These are phyloP conservation scores for Thaumetopoea pityocampa DNA, from an alignment of 1,140 invertebrate genomes.

Conservation along the genomic window DNA sequence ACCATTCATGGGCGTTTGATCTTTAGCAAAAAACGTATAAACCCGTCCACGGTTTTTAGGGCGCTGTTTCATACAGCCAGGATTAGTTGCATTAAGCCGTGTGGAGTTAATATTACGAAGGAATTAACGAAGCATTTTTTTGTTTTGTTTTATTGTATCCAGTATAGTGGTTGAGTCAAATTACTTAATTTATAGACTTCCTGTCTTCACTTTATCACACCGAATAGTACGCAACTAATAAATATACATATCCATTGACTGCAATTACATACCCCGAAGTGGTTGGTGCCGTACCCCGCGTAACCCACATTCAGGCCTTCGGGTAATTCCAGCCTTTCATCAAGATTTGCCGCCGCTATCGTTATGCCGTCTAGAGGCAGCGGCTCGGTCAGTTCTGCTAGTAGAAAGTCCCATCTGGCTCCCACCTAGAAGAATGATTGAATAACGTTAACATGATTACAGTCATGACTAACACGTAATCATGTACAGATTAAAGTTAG, in stretches of 20 bases:
- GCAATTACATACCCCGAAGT: slow-evolving; percentile 44
- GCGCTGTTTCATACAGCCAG: too few species aligned
- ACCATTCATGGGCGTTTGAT: too few species aligned
- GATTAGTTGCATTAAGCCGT: too few species aligned
- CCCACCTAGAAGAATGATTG: slow-evolving; percentile 35
- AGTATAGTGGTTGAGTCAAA: too few species aligned
- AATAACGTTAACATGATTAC: neutral
- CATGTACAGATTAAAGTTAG: neutral
- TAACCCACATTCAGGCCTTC: slow-evolving; percentile 39
- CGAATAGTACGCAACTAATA: neutral
- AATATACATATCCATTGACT: neutral
- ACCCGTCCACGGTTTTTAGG: too few species aligned
- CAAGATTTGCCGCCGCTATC: slow-evolving; percentile 38
- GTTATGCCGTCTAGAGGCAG: slow-evolving; percentile 41
- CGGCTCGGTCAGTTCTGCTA: slow-evolving; percentile 50
- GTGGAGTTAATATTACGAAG: too few species aligned
- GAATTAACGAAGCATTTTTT: too few species aligned
- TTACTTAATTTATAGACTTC: neutral
- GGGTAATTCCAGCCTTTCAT: slow-evolving; percentile 15
- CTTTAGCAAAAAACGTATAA: too few species aligned
- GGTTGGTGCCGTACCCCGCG: slow-evolving; percentile 49
- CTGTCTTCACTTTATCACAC: neutral
- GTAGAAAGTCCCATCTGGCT: slow-evolving; percentile 56
- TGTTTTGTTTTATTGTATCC: too few species aligned
- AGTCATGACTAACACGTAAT: neutral